Percentiles rank a stretch among this genome's conserved stretches.
Conservation (phyloP, 2,888 invertebrate genomes). For the Drosophila eohydei region DNA sequence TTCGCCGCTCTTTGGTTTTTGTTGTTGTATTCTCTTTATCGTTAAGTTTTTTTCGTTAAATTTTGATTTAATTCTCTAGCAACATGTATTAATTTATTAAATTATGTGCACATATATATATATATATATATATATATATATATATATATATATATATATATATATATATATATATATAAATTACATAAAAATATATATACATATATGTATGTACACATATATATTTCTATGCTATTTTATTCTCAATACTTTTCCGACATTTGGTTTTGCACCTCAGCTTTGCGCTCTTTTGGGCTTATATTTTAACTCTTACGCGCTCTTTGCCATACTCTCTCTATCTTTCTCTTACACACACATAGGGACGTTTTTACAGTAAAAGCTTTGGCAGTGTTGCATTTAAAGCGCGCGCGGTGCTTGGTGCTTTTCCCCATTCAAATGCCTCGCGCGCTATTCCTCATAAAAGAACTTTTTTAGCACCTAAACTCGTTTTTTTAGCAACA, state of each 20-base stretch:
- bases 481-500: slow-evolving; percentile 39
- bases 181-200: too few species aligned
- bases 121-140: too few species aligned
- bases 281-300: background rate
- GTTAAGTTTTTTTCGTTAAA: slow-evolving; percentile 41
- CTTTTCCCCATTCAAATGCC: slow-evolving; percentile 16
- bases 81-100: slow-evolving; percentile 26
- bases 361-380: slow-evolving; percentile 41
- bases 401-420: slow-evolving; percentile 38
- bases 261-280: slow-evolving; percentile 14
- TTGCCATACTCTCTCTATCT: background rate
- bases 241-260: slow-evolving; percentile 24
- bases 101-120: slow-evolving; percentile 2
- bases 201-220: too few species aligned
- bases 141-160: too few species aligned
- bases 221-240: slow-evolving; percentile 43
- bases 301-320: slow-evolving; percentile 19
- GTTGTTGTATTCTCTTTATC: slow-evolving; percentile 45
- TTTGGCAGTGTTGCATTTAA: slow-evolving; percentile 67
- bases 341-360: background rate
- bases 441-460: slow-evolving; percentile 13
- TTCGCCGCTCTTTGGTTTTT: slow-evolving; percentile 57
- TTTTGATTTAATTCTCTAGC: too few species aligned
- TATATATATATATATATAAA: too few species aligned
- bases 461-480: slow-evolving; percentile 16